Evolutionary conservation across 2,797 vertebrate species (phyloP).

Genomic region (Lemur catta): DNA sequence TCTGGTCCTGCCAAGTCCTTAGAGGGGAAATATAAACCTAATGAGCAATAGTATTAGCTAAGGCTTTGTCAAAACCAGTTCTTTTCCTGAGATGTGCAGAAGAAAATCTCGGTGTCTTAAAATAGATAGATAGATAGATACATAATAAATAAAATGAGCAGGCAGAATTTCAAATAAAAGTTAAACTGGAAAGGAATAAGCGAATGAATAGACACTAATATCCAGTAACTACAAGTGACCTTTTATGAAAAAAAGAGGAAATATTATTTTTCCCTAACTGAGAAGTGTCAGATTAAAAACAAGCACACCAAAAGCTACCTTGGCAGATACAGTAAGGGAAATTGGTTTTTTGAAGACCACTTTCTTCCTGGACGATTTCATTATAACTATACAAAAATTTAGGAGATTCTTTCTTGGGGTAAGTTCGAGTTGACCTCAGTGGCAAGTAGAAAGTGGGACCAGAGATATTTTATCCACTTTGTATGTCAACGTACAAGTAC

Average conservation of each 20-base stretch:
- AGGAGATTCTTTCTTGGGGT: neutral
- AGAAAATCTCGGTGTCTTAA: neutral
- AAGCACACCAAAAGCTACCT: neutral
- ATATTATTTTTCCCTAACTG: neutral
- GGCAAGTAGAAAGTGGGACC: neutral
- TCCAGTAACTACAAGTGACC: neutral
- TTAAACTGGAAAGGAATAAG: neutral
- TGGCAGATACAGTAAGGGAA: neutral
- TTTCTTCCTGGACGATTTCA: conserved; percentile 8
- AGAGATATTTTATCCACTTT: neutral
- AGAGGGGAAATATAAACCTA: neutral
- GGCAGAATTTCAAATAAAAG: conserved; percentile 33
- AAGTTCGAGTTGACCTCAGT: neutral
- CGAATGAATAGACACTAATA: neutral
- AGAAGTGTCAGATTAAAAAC: neutral
- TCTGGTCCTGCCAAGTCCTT: neutral
- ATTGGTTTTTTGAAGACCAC: neutral
- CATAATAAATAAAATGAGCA: neutral
- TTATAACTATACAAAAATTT: neutral
- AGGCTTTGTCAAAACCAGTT: neutral
- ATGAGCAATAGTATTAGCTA: neutral
- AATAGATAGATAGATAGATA: neutral
- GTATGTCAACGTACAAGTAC: neutral
- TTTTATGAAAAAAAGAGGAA: conserved; percentile 1
- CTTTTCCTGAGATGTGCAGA: neutral